A percentile compares a stretch with the other conserved stretches of the same genome.
These are phyloP conservation scores for Dichetophora obliterata DNA, from an alignment of 2,888 invertebrate genomes.

Conservation along the genomic window DNA sequence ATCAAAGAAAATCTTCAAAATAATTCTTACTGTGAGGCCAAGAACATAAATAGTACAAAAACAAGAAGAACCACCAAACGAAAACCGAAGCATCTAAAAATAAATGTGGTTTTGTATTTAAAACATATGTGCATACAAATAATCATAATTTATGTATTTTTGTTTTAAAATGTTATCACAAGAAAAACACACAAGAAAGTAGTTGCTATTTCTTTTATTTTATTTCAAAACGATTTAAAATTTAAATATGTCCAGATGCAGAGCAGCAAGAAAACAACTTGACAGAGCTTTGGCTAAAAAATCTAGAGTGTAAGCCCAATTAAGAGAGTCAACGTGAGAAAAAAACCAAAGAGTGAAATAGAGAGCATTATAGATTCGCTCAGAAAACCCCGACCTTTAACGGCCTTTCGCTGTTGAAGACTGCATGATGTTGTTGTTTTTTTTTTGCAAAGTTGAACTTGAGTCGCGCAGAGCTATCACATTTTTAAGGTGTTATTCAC, in stretches of 20 bases:
- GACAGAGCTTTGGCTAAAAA: no score
- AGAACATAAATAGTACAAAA: no score
- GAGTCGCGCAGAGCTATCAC: not conserved
- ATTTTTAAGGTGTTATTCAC: no score
- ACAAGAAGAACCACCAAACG: no score
- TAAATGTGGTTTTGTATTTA: not conserved
- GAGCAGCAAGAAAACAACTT: not conserved
- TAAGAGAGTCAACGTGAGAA: not conserved
- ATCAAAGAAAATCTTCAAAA: no score
- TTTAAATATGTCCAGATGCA: not conserved
- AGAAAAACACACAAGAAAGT: not conserved
- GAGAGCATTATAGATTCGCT: not conserved
- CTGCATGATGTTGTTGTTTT: not conserved
- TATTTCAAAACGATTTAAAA: not conserved
- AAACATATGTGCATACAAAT: no score
- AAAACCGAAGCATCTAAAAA: not conserved
- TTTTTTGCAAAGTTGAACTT: constrained; percentile 20
- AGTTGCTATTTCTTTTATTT: not conserved
- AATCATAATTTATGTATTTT: no score
- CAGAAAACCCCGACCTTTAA: constrained; percentile 16
- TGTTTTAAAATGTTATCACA: no score
- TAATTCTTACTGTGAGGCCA: no score
- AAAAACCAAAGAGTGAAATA: not conserved
- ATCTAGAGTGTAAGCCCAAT: not conserved
- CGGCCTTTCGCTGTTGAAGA: not conserved